phyloP scores from a whole-genome alignment of 2,888 invertebrate genomes.

The Corythucha ciliata region DNA sequence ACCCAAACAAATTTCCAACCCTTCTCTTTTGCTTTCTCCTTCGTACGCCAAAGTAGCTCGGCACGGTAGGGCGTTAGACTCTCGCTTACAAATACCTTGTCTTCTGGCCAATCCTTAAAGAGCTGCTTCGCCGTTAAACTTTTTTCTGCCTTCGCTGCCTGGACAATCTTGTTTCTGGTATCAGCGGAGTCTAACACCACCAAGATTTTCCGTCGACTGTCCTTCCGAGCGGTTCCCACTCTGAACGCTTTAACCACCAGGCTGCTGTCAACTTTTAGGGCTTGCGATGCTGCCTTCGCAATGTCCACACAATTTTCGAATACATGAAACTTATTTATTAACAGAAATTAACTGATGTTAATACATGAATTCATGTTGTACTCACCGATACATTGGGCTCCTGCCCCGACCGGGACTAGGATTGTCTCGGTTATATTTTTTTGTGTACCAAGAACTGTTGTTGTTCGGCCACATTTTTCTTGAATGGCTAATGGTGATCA shows the following conservation, averaged over 20 bases:
- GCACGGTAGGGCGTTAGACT: constrained; percentile 1
- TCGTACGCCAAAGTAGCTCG: constrained; percentile 4
- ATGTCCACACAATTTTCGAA: constrained; percentile 3
- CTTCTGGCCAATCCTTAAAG: neutral
- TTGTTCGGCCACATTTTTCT: too few relatives aligned
- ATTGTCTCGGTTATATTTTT: too few relatives aligned
- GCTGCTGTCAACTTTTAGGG: neutral
- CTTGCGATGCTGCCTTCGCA: neutral
- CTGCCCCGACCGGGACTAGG: too few relatives aligned
- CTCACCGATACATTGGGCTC: too few relatives aligned
- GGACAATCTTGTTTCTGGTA: neutral
- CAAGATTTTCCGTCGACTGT: constrained; percentile 2
- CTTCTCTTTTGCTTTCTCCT: constrained; percentile 3
- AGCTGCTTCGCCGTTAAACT: neutral
- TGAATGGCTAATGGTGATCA: too few relatives aligned
- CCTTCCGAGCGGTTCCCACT: constrained; percentile 1
- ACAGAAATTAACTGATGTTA: too few relatives aligned
- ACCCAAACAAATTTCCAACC: constrained; percentile 1
- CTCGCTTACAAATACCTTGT: neutral
- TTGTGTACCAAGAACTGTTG: too few relatives aligned
- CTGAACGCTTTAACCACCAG: neutral
- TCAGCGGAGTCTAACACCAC: neutral
- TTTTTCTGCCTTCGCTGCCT: neutral
- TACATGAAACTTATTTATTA: too few relatives aligned
- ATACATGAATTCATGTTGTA: too few relatives aligned